Evolutionary conservation across 2,113 vertebrate species (phyloP).

Genomic region (Chiloscyllium plagiosum): DNA sequence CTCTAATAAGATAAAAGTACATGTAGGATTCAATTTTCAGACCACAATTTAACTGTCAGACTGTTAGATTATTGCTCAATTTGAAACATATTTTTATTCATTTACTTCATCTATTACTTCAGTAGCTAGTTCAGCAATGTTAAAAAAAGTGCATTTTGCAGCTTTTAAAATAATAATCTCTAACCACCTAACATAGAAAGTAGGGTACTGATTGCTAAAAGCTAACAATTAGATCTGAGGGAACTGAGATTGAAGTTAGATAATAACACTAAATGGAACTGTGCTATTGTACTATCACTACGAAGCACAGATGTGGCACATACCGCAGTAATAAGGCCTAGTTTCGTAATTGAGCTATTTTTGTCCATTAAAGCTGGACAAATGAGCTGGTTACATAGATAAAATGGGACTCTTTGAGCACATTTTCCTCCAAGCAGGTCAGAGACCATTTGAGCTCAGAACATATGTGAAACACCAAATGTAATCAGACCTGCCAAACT

Average conservation of each 20-base stretch:
- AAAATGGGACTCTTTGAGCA: background rate
- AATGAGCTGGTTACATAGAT: background rate
- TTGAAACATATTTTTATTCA: conserved; percentile 24
- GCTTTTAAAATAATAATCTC: conserved; percentile 48
- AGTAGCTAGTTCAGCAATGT: conserved; percentile 27
- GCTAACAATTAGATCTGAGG: conserved; percentile 45
- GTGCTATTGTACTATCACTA: conserved; percentile 28
- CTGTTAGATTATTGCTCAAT: conserved; percentile 8
- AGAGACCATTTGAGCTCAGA: background rate
- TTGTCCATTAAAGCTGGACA: conserved; percentile 41
- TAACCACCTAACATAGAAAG: conserved; percentile 52
- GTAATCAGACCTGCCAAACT: conserved; percentile 10
- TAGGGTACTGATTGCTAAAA: conserved; percentile 45
- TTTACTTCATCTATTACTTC: conserved; percentile 19
- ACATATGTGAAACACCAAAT: background rate
- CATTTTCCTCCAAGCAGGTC: conserved; percentile 12
- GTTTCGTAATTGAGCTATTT: conserved; percentile 44
- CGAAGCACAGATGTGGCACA: conserved; percentile 14
- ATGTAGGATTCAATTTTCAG: conserved; percentile 9
- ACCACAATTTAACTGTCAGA: background rate
- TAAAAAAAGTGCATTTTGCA: conserved; percentile 42
- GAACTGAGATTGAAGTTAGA: conserved; percentile 43
- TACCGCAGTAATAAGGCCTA: background rate
- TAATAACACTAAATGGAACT: conserved; percentile 43
- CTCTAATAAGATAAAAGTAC: conserved; percentile 26